A percentile compares a stretch with the other conserved stretches of the same genome.
Conservation (phyloP, 2,888 invertebrate genomes). For the Portevinia maculata region DNA sequence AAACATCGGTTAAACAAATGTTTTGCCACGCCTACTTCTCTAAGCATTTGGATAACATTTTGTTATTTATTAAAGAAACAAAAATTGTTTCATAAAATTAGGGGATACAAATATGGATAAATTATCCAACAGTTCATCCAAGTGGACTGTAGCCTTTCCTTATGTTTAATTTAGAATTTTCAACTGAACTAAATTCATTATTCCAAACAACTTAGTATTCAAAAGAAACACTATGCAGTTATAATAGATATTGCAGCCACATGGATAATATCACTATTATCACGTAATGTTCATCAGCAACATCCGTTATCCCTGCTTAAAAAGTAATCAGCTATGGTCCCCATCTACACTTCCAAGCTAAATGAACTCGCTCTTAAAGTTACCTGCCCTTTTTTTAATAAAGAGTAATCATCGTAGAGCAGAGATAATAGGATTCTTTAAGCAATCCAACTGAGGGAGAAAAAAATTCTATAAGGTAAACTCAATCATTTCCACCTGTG, state of each 20-base stretch:
- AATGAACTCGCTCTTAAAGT: conserved; percentile 38
- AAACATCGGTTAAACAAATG: too few species aligned
- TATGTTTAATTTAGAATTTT: background rate
- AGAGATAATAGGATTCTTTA: conserved; percentile 57
- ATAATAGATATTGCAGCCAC: background rate
- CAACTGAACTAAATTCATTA: conserved; percentile 28
- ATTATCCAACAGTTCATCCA: too few species aligned
- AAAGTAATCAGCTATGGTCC: conserved; percentile 46
- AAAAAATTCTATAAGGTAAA: conserved; percentile 33
- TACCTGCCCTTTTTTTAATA: conserved; percentile 55
- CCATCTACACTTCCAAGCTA: background rate
- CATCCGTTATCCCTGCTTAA: conserved; percentile 62
- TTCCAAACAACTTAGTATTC: conserved; percentile 15
- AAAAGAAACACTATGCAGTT: conserved; percentile 22
- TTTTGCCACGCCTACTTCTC: too few species aligned
- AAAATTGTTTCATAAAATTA: too few species aligned
- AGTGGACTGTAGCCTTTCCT: too few species aligned
- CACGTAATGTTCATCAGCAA: conserved; percentile 68
- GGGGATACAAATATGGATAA: too few species aligned
- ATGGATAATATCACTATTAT: conserved; percentile 57
- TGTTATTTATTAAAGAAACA: too few species aligned
- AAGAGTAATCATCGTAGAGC: conserved; percentile 68
- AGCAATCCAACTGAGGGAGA: conserved; percentile 7
- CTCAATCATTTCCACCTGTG: conserved; percentile 73
- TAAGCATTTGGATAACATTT: too few species aligned